Conservation (phyloP, 1,140 invertebrate species). For the Pteromalus puparum region DNA sequence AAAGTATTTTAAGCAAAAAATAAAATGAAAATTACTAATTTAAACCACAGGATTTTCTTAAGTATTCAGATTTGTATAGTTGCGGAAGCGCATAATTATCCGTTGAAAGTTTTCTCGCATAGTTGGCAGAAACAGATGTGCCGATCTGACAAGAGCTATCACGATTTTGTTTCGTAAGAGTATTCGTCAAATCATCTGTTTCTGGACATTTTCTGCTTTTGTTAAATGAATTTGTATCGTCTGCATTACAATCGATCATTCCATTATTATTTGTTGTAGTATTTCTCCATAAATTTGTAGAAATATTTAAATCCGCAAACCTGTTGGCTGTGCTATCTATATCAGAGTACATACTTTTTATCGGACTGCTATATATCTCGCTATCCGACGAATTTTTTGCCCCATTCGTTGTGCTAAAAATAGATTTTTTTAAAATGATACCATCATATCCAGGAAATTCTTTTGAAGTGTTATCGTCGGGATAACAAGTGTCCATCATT, state of each 20-base stretch:
- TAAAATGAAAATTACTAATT: constrained; percentile 29
- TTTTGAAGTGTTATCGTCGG: background rate
- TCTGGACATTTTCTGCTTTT: background rate
- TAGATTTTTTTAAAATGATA: background rate
- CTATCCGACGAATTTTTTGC: background rate
- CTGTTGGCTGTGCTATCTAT: background rate
- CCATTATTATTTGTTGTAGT: background rate
- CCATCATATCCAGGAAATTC: background rate
- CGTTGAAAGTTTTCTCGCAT: background rate
- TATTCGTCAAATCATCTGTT: background rate
- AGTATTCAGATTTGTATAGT: constrained; percentile 44
- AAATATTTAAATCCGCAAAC: constrained; percentile 15
- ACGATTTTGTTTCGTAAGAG: background rate
- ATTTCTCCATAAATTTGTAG: background rate
- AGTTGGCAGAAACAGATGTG: background rate
- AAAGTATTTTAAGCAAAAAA: constrained; percentile 1
- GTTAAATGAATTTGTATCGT: background rate
- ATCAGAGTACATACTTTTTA: background rate
- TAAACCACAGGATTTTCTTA: constrained; percentile 41
- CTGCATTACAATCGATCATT: background rate
- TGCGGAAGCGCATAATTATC: background rate
- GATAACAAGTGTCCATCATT: background rate
- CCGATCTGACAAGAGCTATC: background rate
- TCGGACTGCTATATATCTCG: background rate
- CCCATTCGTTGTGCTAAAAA: background rate